A percentile compares a stretch with the other conserved stretches of the same genome.
phyloP scores from a whole-genome alignment of 2,888 invertebrate species.

The Scaptomyza cyrtandrae region DNA sequence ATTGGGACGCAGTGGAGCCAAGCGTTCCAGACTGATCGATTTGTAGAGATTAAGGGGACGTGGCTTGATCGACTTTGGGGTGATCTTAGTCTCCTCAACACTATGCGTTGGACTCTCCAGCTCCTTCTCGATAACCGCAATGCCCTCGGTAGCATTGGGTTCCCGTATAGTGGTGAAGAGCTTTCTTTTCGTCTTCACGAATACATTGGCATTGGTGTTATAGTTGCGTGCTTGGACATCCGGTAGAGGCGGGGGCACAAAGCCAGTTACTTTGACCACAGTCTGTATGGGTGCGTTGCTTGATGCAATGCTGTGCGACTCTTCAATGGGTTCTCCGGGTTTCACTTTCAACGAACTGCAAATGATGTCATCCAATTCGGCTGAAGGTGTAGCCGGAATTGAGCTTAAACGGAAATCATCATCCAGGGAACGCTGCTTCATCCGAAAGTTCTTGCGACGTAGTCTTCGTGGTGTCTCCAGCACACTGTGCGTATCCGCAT shows the following conservation, averaged over 20 bases:
- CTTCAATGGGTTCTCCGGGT: conserved; percentile 82
- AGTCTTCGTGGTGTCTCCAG: conserved; percentile 83
- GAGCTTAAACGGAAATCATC: conserved; percentile 77
- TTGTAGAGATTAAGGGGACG: conserved; percentile 56
- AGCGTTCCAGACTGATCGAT: conserved; percentile 74
- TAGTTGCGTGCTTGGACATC: conserved; percentile 54
- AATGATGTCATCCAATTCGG: conserved; percentile 72
- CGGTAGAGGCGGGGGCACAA: conserved; percentile 67
- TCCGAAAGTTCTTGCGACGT: conserved; percentile 83
- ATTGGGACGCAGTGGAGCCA: conserved; percentile 30
- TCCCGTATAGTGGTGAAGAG: conserved; percentile 90
- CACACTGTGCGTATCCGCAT: conserved; percentile 78
- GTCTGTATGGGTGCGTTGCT: conserved; percentile 8
- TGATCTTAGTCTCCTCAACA: conserved; percentile 32
- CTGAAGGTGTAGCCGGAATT: neutral
- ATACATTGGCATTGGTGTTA: conserved; percentile 86
- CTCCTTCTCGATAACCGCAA: conserved; percentile 78
- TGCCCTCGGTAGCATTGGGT: conserved; percentile 71
- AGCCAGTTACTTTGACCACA: conserved; percentile 42
- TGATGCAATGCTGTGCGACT: conserved; percentile 59
- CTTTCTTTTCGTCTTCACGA: conserved; percentile 92
- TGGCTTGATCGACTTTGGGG: conserved; percentile 25
- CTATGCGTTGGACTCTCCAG: conserved; percentile 57
- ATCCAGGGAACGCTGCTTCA: conserved; percentile 82
- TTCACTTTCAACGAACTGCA: conserved; percentile 83